These are phyloP conservation scores for Drosophila ezoana DNA, from an alignment of 2,888 invertebrate species.

Conservation along the genomic window DNA sequence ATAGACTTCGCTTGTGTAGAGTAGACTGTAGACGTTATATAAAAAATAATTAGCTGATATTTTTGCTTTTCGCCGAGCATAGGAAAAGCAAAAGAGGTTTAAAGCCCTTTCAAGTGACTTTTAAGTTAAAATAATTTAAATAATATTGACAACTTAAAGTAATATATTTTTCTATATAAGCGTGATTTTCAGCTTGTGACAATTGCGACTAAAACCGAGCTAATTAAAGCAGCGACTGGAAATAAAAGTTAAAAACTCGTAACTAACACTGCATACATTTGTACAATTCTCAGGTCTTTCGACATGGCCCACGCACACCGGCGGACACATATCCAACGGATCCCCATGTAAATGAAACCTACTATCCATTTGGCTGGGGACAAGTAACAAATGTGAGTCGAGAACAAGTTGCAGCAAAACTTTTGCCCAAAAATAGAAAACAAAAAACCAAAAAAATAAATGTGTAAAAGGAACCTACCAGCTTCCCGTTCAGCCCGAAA, in stretches of 20 bases:
- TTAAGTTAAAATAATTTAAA: no score
- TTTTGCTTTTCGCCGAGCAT: no score
- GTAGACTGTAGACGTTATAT: no score
- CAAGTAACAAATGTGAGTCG: constrained; percentile 91
- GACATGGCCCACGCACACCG: constrained; percentile 93
- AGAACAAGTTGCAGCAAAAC: constrained; percentile 65
- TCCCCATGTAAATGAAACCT: constrained; percentile 87
- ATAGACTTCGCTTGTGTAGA: no score
- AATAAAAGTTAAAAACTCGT: constrained; percentile 22
- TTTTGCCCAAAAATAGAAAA: constrained; percentile 49
- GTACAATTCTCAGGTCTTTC: constrained; percentile 87
- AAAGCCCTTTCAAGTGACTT: no score
- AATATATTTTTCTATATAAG: background rate
- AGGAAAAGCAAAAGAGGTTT: no score
- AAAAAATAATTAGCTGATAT: no score
- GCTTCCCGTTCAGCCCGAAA: constrained; percentile 40
- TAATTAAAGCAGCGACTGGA: constrained; percentile 31
- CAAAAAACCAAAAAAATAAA: constrained; percentile 15
- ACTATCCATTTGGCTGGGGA: constrained; percentile 92
- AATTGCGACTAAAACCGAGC: constrained; percentile 6
- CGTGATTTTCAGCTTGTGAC: background rate
- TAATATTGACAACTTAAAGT: background rate
- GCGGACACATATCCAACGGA: constrained; percentile 91
- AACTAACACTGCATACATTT: constrained; percentile 41
- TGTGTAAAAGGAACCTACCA: constrained; percentile 15